Evolutionary conservation across 1,140 invertebrate species (phyloP), one percentile per base, ranked within the genome.

Genomic region (Ectropis grisescens): DNA sequence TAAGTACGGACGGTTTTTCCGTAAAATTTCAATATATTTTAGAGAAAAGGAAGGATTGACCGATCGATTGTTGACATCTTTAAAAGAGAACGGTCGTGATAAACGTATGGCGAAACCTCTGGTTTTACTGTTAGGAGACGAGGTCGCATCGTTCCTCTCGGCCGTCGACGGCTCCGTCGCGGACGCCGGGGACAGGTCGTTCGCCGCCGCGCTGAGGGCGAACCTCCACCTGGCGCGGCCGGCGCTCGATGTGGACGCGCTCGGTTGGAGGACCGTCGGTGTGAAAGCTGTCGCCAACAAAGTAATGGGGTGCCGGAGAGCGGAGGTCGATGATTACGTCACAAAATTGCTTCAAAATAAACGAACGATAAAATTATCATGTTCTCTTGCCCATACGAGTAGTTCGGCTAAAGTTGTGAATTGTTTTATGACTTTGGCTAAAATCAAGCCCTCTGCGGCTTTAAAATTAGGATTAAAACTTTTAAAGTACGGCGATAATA

Each of bases 221-320:
- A 62, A 60, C 26, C 36, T 31, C 7, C 58, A 59, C 27, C 48
- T 47, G 4, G 31, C 40, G 1, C 57, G 41, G 37, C 53, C 57
- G 29, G 11, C 22, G n/a, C 5, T 65, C 3, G 40, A 68, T 30
- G 43, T 67, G 11, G 33, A 52, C 7, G 27, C 16, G 3, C 19
- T 51, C 2, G 46, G 56, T 24, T 69, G 58, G 62, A 25, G 22
- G 8, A n/a, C 13, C 14, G 22, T 54, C 10, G 60, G 60, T 10
- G 49, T 43, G 5, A 72, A 70, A 31, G 54, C 54, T 14, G 28
- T 72, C 11, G 52, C 51, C 2, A 65, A 62, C 38, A 52, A 37
- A 23, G 34, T 53, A 10, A 45, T 55, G 9, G 32, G 46, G 10
- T 58, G 56, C 27, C 32, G 24, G 12, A 8, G 13, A 19, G 19